Evolutionary conservation across 2,113 vertebrate species (phyloP), one percentile per base, ranked within the genome.

Genomic region (Lepisosteus oculatus): DNA sequence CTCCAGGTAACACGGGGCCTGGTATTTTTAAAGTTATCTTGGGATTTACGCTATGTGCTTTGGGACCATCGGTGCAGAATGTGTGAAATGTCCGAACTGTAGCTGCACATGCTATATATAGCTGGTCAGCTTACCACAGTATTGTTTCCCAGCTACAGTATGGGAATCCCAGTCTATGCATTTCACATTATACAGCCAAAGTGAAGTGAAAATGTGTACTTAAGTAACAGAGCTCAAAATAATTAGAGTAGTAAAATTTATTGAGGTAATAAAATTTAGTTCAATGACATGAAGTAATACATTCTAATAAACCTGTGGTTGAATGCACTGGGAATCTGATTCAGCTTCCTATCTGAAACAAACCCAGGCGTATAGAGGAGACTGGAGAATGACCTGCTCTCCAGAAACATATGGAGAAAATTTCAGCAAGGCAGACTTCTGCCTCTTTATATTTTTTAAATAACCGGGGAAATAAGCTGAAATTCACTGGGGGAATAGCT

Each of bases 341-440:
- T 77, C 29, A 77, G 73, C 81, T 78, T 79, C 82, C 70, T 68
- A 80, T 72, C 72, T 76, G 72, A 83, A 78, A 67, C 76, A 75
- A 80, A 80, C 74, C 69, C 59, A 61, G 8, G 6, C 68, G 54
- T 81, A 76, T 15, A 74, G 77, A 80, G 78, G 74, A 68, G 63
- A 14, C 29, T 51, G 44, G 68, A 76, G 67, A 70, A 76, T 61
- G 76, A 67, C 75, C 72, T 74, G 74, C 74, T 74, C 73, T 77
- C 72, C 81, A 76, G 72, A 73, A 15, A 80, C 88, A 89, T 86
- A 82, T 89, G 84, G 87, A 84, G 85, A 64, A 69, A 75, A 88
- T 89, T 86, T 84, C 77, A 75, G 72, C 78, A 78, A 63, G 72
- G 69, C 70, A 78, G 79, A 59, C 70, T 61, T 76, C 74, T 80